These are phyloP conservation scores for Liasis olivaceus DNA, from an alignment of 2,797 vertebrate species.

Conservation along the genomic window DNA sequence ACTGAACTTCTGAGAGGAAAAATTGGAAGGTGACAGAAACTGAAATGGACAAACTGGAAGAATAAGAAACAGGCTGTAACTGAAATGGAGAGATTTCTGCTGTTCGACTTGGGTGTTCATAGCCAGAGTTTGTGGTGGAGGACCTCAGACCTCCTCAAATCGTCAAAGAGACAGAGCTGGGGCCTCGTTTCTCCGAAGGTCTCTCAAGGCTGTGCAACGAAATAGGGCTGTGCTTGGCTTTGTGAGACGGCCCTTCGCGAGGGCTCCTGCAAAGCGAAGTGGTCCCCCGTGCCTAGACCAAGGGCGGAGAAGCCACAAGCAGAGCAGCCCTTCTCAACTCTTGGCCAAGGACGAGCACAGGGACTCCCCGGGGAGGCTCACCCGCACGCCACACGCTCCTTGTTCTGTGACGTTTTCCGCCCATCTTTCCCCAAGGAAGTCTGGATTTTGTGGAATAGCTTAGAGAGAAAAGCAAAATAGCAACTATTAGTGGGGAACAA, in stretches of 20 bases:
- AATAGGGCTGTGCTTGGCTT: not conserved
- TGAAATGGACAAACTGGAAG: not conserved
- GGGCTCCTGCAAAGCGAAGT: not conserved
- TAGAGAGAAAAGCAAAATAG: not conserved
- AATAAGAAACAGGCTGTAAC: not conserved
- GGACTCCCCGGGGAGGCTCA: not conserved
- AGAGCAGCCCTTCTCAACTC: not conserved
- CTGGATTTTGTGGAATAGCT: not conserved
- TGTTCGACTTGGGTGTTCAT: not conserved
- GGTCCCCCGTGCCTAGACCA: not conserved
- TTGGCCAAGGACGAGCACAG: not conserved
- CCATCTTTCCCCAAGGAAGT: not conserved
- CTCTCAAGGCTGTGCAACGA: not conserved
- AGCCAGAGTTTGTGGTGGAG: not conserved
- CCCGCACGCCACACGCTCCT: not conserved
- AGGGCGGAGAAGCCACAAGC: not conserved
- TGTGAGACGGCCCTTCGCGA: not conserved
- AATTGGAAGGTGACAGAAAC: no score
- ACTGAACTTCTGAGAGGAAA: not conserved
- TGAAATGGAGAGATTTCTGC: not conserved
- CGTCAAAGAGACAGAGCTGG: not conserved
- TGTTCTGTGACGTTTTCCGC: not conserved
- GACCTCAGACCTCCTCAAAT: not conserved
- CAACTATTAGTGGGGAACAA: not conserved
- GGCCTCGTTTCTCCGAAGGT: not conserved